These are phyloP conservation scores for Pelagia noctiluca DNA, from an alignment of 30 jellyfish, hydroid and myxozoan species.

Conservation along the genomic window DNA sequence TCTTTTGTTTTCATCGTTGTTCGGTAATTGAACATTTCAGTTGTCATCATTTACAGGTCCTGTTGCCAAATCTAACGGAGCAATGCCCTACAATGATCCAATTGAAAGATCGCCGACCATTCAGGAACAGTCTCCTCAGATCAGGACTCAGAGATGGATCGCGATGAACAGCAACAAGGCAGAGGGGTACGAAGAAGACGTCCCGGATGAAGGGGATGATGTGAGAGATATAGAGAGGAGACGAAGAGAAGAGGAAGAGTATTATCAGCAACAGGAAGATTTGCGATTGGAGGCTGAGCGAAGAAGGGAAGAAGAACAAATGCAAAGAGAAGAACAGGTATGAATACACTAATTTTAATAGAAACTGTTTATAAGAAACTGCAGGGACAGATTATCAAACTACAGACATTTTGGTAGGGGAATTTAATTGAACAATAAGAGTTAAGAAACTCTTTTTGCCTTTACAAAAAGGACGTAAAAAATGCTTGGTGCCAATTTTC, in stretches of 20 bases:
- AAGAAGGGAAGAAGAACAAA: slow-evolving; percentile 34
- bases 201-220: slow-evolving; percentile 48
- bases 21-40: too few relatives aligned
- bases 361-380: too few relatives aligned
- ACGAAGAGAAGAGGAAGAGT: slow-evolving; percentile 57
- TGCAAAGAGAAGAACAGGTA: slow-evolving; percentile 22
- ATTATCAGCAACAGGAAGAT: slow-evolving; percentile 45
- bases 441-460: too few relatives aligned
- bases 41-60: slow-evolving; percentile 55
- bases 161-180: slow-evolving; percentile 66
- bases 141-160: slow-evolving; percentile 75
- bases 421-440: too few relatives aligned
- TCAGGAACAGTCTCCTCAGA: slow-evolving; percentile 77
- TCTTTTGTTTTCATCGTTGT: too few relatives aligned
- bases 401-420: too few relatives aligned
- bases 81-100: slow-evolving; percentile 50
- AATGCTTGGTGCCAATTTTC: too few relatives aligned
- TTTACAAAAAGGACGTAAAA: too few relatives aligned
- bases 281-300: slow-evolving; percentile 1
- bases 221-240: slow-evolving; percentile 52
- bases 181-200: slow-evolving; percentile 23
- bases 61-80: neutral
- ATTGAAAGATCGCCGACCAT: slow-evolving; percentile 60
- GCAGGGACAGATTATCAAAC: too few relatives aligned
- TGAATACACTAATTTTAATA: too few relatives aligned